phyloP scores from a whole-genome alignment of 2,888 invertebrate species.

The Resseliella maxima region DNA sequence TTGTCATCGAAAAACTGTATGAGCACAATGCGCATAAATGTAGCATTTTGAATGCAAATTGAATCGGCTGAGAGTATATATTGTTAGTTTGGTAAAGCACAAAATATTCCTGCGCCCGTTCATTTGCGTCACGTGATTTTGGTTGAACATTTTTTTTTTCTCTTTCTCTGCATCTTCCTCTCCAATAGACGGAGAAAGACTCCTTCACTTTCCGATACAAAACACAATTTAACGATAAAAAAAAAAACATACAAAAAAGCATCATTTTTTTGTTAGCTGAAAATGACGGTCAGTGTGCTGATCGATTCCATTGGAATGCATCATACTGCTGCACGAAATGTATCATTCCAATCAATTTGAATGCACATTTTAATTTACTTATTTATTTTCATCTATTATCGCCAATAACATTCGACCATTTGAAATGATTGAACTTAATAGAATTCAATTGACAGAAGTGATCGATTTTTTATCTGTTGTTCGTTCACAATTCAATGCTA shows the following conservation, averaged over 20 bases:
- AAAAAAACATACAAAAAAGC: not conserved
- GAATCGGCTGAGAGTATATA: too few species aligned
- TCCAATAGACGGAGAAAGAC: too few species aligned
- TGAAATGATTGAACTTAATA: slow-evolving; percentile 51
- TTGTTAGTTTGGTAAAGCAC: too few species aligned
- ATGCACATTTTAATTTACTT: slow-evolving; percentile 48
- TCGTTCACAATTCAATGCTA: not conserved
- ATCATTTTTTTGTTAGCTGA: too few species aligned
- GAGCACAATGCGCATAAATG: not conserved
- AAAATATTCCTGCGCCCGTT: too few species aligned
- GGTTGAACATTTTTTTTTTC: not conserved
- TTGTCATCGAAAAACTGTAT: not conserved
- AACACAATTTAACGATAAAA: not conserved
- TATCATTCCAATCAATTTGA: slow-evolving; percentile 36
- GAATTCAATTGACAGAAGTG: slow-evolving; percentile 49
- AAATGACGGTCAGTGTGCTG: too few species aligned
- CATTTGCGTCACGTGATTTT: slow-evolving; percentile 27
- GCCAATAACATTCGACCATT: slow-evolving; percentile 48
- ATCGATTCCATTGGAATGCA: not conserved
- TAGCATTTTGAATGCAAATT: not conserved
- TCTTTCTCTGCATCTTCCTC: not conserved
- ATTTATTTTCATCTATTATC: slow-evolving; percentile 36
- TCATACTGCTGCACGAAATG: not conserved
- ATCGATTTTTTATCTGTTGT: not conserved
- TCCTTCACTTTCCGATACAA: not conserved